Percentiles rank a stretch among this genome's conserved stretches.
Conservation (phyloP, 2,888 invertebrate genomes). For the Blastobasis adustella region DNA sequence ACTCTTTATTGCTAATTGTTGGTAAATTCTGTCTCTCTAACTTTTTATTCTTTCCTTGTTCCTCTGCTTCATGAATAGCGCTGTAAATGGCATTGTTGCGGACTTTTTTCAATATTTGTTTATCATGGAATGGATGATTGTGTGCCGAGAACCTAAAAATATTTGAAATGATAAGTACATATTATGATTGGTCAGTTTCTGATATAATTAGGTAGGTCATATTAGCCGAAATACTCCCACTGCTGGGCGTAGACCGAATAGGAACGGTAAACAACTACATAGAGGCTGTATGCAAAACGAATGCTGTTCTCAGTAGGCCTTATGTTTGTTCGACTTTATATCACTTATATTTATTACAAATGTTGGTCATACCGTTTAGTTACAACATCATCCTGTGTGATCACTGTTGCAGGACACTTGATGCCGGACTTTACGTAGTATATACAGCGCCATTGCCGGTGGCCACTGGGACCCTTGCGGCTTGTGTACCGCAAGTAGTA, state of each 20-base stretch:
- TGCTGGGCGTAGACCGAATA: too few relatives aligned
- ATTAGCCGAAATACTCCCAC: too few relatives aligned
- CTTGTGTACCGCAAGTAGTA: slow-evolving; percentile 59
- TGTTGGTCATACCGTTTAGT: slow-evolving; percentile 32
- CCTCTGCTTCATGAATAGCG: slow-evolving; percentile 44
- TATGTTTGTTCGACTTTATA: too few relatives aligned
- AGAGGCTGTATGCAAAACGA: too few relatives aligned
- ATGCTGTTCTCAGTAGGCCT: too few relatives aligned
- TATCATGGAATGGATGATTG: slow-evolving; percentile 54
- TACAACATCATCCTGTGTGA: slow-evolving; percentile 50
- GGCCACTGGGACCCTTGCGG: slow-evolving; percentile 23
- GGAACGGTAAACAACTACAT: too few relatives aligned
- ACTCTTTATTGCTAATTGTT: neutral
- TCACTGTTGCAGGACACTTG: slow-evolving; percentile 54
- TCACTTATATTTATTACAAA: too few relatives aligned
- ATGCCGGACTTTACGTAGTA: slow-evolving; percentile 6
- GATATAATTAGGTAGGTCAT: too few relatives aligned
- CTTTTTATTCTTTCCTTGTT: neutral
- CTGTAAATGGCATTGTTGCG: slow-evolving; percentile 39
- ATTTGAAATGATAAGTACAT: neutral
- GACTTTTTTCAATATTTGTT: slow-evolving; percentile 51
- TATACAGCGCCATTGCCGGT: neutral
- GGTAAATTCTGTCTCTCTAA: neutral
- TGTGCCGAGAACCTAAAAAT: slow-evolving; percentile 44
- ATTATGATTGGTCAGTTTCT: neutral